Conservation (phyloP, 2,113 vertebrate species). For the Dasyurus viverrinus region DNA sequence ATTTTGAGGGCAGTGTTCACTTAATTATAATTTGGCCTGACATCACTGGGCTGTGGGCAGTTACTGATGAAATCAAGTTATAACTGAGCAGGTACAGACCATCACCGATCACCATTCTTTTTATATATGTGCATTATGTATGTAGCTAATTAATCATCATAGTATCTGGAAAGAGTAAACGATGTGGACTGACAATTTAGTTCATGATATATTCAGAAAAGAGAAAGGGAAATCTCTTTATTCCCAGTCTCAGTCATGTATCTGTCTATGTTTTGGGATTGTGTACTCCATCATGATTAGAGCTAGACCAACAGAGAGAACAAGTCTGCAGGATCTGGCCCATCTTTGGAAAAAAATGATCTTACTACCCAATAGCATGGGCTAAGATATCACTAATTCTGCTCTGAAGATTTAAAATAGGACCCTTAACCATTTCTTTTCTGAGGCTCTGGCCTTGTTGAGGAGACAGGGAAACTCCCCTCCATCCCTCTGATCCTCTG, state of each 20-base stretch:
- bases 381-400: neutral
- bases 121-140: neutral
- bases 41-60: neutral
- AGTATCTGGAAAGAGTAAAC: neutral
- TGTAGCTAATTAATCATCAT: neutral
- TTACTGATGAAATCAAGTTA: neutral
- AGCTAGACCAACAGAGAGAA: neutral
- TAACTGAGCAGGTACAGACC: neutral
- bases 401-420: neutral
- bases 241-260: neutral
- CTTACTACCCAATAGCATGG: neutral
- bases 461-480: neutral
- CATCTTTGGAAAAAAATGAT: neutral
- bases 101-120: neutral
- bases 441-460: neutral
- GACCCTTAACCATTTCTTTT: neutral
- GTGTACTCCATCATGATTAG: neutral
- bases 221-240: neutral
- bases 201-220: neutral
- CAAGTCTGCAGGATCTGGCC: constrained; percentile 1
- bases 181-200: neutral
- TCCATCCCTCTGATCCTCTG: neutral
- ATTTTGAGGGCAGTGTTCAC: neutral
- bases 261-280: neutral
- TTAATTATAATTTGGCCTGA: neutral